These are phyloP conservation scores for Nycticebus coucang DNA, from an alignment of 2,113 vertebrate genomes.

Conservation along the genomic window DNA sequence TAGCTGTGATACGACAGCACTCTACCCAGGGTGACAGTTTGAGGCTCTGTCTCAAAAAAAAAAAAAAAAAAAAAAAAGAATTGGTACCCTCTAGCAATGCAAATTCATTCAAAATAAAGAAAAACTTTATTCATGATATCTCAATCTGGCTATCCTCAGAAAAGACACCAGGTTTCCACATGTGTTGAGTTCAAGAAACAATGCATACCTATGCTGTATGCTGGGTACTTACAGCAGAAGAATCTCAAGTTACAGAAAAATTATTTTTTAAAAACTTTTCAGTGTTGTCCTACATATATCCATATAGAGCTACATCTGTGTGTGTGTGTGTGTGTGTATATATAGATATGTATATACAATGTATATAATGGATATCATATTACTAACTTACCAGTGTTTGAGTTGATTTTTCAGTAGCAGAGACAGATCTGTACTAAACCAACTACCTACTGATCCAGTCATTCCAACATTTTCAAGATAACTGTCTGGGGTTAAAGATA, in stretches of 20 bases:
- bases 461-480: slow-evolving; percentile 29
- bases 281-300: not conserved
- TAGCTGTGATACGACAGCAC: no score
- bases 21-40: no score
- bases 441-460: not conserved
- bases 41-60: no score
- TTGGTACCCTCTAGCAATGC: not conserved
- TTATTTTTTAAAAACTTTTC: slow-evolving; percentile 5
- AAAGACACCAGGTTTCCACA: not conserved
- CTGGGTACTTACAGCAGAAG: not conserved
- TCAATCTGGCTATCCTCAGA: not conserved
- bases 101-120: slow-evolving; percentile 41
- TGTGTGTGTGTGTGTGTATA: not conserved
- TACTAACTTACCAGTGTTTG: slow-evolving; percentile 30
- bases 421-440: not conserved
- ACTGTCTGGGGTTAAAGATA: not conserved
- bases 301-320: not conserved
- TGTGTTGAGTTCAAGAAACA: not conserved
- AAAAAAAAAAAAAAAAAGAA: not conserved
- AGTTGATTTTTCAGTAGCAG: slow-evolving; percentile 6
- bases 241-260: slow-evolving; percentile 30
- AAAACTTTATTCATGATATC: not conserved
- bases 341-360: no score
- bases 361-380: not conserved
- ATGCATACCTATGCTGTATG: not conserved